phyloP scores from a whole-genome alignment of 2,113 vertebrate genomes.

The Paracanthobrama guichenoti region DNA sequence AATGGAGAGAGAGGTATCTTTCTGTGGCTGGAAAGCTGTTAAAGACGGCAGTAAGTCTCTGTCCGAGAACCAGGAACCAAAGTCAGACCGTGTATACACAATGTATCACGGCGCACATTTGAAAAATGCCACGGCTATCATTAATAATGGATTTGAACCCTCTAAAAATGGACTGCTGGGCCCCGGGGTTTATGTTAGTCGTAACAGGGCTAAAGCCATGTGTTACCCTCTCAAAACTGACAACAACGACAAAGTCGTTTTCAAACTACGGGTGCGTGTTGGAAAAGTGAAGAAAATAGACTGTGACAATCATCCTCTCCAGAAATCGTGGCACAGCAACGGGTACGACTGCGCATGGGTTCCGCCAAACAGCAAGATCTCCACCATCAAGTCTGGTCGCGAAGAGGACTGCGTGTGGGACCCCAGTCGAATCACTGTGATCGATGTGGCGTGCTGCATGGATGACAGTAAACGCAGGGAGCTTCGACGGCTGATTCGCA shows the following conservation, averaged over 20 bases:
- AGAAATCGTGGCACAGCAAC: constrained; percentile 55
- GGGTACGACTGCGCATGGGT: constrained; percentile 63
- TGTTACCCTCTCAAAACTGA: constrained; percentile 57
- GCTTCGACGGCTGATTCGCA: constrained; percentile 45
- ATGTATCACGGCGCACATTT: constrained; percentile 64
- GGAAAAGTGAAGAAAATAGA: constrained; percentile 65
- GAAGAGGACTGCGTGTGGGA: constrained; percentile 66
- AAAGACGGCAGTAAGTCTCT: constrained; percentile 42
- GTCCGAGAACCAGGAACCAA: constrained; percentile 37
- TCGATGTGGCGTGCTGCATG: constrained; percentile 57
- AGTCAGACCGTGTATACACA: constrained; percentile 43
- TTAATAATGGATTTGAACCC: constrained; percentile 51
- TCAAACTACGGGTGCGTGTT: constrained; percentile 59
- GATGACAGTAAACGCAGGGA: constrained; percentile 38
- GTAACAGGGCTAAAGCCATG: constrained; percentile 61
- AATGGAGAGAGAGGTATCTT: constrained; percentile 33
- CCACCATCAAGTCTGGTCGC: constrained; percentile 52
- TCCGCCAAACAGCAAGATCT: constrained; percentile 54
- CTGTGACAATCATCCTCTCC: constrained; percentile 54
- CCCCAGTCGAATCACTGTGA: constrained; percentile 53
- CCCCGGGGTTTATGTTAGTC: constrained; percentile 61
- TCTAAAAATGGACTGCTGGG: constrained; percentile 60
- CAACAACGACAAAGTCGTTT: constrained; percentile 52
- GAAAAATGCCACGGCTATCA: constrained; percentile 44
- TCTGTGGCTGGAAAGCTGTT: constrained; percentile 58